A percentile compares a stretch with the other conserved stretches of the same genome.
Evolutionary conservation across 1,140 invertebrate genomes (phyloP).

Genomic region (Aphis craccivora): DNA sequence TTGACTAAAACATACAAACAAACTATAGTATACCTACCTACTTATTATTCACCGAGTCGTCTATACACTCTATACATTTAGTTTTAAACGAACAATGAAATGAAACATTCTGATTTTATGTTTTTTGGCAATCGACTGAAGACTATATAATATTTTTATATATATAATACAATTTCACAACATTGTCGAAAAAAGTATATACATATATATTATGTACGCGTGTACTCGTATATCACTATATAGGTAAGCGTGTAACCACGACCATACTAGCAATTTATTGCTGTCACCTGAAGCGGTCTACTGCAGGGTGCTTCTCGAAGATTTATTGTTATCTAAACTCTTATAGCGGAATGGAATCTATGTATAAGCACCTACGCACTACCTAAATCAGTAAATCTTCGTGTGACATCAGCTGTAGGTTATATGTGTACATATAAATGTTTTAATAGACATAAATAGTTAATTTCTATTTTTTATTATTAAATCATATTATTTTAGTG

Average conservation of each 20-base stretch:
- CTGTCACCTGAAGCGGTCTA: constrained; percentile 1
- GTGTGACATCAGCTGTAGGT: not conserved
- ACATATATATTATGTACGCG: not conserved
- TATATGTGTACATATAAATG: not conserved
- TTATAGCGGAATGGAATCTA: not conserved
- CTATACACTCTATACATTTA: not conserved
- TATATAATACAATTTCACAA: not conserved
- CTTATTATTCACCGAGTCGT: not conserved
- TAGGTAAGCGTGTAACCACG: not conserved
- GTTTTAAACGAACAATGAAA: not conserved
- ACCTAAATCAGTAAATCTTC: not conserved
- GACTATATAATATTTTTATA: too few relatives aligned
- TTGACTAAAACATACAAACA: not conserved
- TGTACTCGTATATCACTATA: not conserved
- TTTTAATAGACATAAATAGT: constrained; percentile 18
- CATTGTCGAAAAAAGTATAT: not conserved
- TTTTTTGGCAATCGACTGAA: not conserved
- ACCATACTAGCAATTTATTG: not conserved
- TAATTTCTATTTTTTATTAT: not conserved
- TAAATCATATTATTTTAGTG: not conserved
- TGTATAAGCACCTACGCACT: not conserved
- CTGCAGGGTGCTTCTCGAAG: constrained; percentile 1
- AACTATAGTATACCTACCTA: not conserved
- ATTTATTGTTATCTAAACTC: constrained; percentile 17
- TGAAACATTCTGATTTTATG: not conserved